phyloP scores from a whole-genome alignment of 2,888 invertebrate genomes.

The Rhimphoctona megacephalus region DNA sequence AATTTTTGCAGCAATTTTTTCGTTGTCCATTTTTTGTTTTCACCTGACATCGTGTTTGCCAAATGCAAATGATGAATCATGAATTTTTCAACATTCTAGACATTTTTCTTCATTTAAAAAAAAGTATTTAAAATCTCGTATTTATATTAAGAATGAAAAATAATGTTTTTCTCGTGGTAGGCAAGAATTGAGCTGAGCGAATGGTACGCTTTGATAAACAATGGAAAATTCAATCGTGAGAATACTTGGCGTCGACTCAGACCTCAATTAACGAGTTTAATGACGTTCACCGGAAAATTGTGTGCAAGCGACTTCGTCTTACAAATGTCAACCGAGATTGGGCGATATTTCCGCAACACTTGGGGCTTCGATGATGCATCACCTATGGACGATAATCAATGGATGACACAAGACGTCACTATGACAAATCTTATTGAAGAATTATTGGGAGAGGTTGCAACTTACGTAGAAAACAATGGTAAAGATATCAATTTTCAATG shows the following conservation, averaged over 20 bases:
- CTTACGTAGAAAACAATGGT: constrained; percentile 17
- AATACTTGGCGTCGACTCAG: constrained; percentile 53
- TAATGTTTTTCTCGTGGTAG: not conserved
- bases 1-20: no score
- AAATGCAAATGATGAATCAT: no score
- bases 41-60: no score
- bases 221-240: constrained; percentile 57
- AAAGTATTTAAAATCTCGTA: no score
- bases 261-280: constrained; percentile 28
- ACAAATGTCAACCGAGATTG: constrained; percentile 72
- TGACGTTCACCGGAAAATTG: not conserved
- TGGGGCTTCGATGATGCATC: constrained; percentile 68
- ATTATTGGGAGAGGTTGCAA: constrained; percentile 39
- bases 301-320: constrained; percentile 46
- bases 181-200: constrained; percentile 59
- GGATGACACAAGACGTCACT: constrained; percentile 73
- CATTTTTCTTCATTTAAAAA: no score
- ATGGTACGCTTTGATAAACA: constrained; percentile 53
- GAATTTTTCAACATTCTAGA: no score
- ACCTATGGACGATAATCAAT: constrained; percentile 46
- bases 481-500: not conserved
- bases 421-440: constrained; percentile 73
- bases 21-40: no score
- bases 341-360: constrained; percentile 72
- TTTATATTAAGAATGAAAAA: not conserved